phyloP scores from a whole-genome alignment of 1,140 invertebrate genomes.

The Drosophila aff. region DNA sequence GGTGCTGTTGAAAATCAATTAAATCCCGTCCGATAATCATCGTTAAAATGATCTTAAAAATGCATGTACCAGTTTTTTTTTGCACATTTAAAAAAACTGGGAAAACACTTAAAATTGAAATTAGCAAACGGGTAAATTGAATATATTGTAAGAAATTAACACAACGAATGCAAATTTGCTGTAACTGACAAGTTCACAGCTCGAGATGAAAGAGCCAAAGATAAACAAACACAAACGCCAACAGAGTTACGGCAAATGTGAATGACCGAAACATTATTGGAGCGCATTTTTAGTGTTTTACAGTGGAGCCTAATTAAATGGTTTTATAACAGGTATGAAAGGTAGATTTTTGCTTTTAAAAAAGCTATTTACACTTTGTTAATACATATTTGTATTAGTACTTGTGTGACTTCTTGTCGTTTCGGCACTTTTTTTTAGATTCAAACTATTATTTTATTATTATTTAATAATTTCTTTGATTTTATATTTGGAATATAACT shows the following conservation, averaged over 20 bases:
- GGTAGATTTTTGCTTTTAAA: too few species aligned
- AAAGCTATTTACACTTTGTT: too few species aligned
- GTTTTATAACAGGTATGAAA: not conserved
- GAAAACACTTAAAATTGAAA: conserved; percentile 40
- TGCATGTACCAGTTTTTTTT: conserved; percentile 39
- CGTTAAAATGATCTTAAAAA: conserved; percentile 29
- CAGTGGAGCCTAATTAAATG: not conserved
- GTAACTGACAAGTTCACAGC: conserved; percentile 64
- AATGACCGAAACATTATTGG: conserved; percentile 57
- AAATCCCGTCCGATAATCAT: conserved; percentile 17
- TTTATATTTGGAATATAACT: too few species aligned
- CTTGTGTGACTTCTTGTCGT: too few species aligned
- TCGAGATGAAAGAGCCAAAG: conserved; percentile 36
- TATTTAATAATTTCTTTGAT: too few species aligned
- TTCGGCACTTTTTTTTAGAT: too few species aligned
- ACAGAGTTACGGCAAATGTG: conserved; percentile 72
- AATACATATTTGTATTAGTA: too few species aligned
- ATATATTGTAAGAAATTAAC: conserved; percentile 31
- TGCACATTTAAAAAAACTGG: conserved; percentile 14
- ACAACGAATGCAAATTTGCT: conserved; percentile 32
- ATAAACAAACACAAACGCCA: conserved; percentile 48
- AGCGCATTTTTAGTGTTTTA: conserved; percentile 12
- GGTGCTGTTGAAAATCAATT: conserved; percentile 34
- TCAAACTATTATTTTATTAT: too few species aligned
- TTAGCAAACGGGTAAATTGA: conserved; percentile 50